Evolutionary conservation across 2,888 invertebrate genomes (phyloP).

Genomic region (Galeruca laticollis): DNA sequence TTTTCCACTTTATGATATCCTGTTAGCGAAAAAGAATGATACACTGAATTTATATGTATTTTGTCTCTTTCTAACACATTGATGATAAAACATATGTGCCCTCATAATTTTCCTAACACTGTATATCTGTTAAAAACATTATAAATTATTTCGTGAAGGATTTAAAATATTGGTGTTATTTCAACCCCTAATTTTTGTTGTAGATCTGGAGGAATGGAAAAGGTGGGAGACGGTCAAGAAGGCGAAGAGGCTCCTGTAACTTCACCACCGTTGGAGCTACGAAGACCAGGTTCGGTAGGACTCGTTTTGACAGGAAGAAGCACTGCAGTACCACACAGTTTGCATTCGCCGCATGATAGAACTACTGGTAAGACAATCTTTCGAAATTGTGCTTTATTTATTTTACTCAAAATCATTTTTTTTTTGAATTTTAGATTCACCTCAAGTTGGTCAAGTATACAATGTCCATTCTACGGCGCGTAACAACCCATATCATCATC

Average conservation of each 20-base stretch:
- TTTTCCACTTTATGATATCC: no score
- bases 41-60: no score
- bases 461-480: conserved; percentile 72
- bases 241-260: conserved; percentile 67
- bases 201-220: conserved; percentile 63
- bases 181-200: no score
- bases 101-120: no score
- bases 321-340: conserved; percentile 75
- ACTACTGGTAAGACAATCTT: conserved; percentile 68
- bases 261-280: conserved; percentile 78
- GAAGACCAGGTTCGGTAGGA: conserved; percentile 71
- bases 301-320: conserved; percentile 66
- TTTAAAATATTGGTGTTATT: no score
- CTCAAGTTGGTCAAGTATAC: conserved; percentile 71
- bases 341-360: conserved; percentile 79
- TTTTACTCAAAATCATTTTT: background rate
- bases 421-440: conserved; percentile 70
- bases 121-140: no score
- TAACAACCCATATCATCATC: conserved; percentile 65
- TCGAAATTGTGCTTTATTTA: background rate
- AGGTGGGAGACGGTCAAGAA: conserved; percentile 63
- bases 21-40: no score
- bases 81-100: no score
- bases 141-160: no score
- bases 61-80: no score